Base-by-base conservation (phyloP, 2,113 vertebrate species). In the Nyctibius bracteatus region DNA sequence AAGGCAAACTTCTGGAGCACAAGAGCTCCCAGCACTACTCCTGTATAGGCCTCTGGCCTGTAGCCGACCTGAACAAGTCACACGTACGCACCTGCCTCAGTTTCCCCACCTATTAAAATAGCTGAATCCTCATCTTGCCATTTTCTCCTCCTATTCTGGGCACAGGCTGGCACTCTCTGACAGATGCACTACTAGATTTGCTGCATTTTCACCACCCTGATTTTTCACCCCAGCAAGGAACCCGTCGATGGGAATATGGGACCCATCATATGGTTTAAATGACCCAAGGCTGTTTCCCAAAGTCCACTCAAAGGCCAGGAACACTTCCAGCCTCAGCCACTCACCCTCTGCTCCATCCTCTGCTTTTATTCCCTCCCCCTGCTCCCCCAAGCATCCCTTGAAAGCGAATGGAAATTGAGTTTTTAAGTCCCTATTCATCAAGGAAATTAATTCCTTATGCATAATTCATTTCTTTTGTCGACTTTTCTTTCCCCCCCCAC, bases 391-490 rank as follows among this genome's bases (percentile, higher is more conserved):
- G 95, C 86, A 88, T 82, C 94, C 96, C 97, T 96, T 94, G 97
- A 97, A 98, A 97, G 92, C 93, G 24, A 97, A 96, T 90, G 94
- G 97, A 96, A 94, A 94, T 83, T 88, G 96, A 98, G 98, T 98
- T 97, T 96, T 75, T 91, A 97, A 96, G 96, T 97, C 94, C 94
- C 98, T 98, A 98, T 98, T 98, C 97, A 98, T 98, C 97, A 97
- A 98, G 95, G 94, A 98, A 98, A 98, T 98, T 98, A 98, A 98
- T 98, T 98, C 98, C 97, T 97, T 97, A 98, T 98, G 97, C 98
- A 98, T 98, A 98, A 98, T 98, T 98, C 98, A 98, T 98, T 97
- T 98, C 98, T 97, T 98, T 98, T 98, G 98, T 98, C 97, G 97
- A 98, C 96, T 98, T 97, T 58, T 71, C 61, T 31, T 71, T 19